phyloP scores from a whole-genome alignment of 2,113 vertebrate genomes.

The Vulpes lagopus region DNA sequence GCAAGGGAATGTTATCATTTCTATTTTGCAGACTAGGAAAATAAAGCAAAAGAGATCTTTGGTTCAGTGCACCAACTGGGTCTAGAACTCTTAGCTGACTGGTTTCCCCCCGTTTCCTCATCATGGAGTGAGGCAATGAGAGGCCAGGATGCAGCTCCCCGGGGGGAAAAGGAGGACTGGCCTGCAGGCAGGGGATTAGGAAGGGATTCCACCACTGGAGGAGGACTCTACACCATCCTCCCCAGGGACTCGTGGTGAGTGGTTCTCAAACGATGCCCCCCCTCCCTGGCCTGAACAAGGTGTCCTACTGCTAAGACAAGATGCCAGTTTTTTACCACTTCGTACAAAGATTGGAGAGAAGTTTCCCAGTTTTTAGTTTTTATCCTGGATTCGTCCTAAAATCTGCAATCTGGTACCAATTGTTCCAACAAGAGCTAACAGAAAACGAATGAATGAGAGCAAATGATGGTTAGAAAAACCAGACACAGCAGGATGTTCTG shows the following conservation, averaged over 20 bases:
- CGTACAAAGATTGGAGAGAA: background rate
- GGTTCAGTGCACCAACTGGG: background rate
- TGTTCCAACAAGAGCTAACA: background rate
- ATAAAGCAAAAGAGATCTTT: background rate
- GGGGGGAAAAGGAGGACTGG: background rate
- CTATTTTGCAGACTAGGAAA: background rate
- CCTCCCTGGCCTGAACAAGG: background rate
- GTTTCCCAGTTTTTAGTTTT: background rate
- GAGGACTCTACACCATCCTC: background rate
- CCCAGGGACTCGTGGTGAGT: background rate
- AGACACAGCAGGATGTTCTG: background rate
- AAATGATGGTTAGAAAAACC: background rate
- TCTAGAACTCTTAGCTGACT: background rate
- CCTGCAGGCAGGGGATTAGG: no score
- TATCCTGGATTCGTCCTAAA: background rate
- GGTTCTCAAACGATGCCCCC: background rate
- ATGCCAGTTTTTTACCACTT: background rate
- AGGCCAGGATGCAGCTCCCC: background rate
- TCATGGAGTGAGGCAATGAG: background rate
- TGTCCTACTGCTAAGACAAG: background rate
- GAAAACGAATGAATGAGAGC: background rate
- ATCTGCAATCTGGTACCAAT: background rate
- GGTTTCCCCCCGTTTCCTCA: background rate
- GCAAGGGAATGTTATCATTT: background rate
- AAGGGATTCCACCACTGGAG: background rate